These are phyloP conservation scores for Tragulus kanchil DNA, from an alignment of 2,113 vertebrate genomes.

Conservation along the genomic window DNA sequence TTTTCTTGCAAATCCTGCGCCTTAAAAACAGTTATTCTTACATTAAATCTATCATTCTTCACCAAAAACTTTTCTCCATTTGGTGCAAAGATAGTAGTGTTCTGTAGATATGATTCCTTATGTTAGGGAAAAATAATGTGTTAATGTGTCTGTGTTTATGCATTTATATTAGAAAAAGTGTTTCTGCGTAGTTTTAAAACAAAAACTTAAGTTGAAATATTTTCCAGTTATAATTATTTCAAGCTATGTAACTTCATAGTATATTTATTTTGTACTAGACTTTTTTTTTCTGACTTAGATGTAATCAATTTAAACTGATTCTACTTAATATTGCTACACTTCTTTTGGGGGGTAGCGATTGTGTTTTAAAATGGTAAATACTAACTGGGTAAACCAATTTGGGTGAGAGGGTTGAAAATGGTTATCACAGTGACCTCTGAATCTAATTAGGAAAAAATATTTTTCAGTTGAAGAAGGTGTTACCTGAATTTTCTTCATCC, in stretches of 20 bases:
- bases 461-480: background rate
- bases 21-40: conserved; percentile 49
- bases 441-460: background rate
- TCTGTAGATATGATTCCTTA: background rate
- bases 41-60: conserved; percentile 11
- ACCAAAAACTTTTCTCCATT: background rate
- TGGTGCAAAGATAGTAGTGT: background rate
- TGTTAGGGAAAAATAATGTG: background rate
- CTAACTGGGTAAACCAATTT: conserved; percentile 59
- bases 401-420: background rate
- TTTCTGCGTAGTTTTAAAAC: background rate
- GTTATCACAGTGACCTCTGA: background rate
- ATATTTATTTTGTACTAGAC: conserved; percentile 47
- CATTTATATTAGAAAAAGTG: conserved; percentile 23
- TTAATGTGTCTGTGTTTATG: background rate
- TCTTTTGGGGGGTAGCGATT: background rate
- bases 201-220: conserved; percentile 36
- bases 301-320: conserved; percentile 54
- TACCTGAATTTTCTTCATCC: background rate
- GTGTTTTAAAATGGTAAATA: conserved; percentile 33
- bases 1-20: background rate
- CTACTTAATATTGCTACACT: background rate
- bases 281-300: conserved; percentile 50
- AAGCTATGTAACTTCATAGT: background rate
- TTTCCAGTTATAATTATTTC: conserved; percentile 64